Base-by-base conservation (phyloP, 2,113 vertebrate genomes). In the Channa argus region DNA sequence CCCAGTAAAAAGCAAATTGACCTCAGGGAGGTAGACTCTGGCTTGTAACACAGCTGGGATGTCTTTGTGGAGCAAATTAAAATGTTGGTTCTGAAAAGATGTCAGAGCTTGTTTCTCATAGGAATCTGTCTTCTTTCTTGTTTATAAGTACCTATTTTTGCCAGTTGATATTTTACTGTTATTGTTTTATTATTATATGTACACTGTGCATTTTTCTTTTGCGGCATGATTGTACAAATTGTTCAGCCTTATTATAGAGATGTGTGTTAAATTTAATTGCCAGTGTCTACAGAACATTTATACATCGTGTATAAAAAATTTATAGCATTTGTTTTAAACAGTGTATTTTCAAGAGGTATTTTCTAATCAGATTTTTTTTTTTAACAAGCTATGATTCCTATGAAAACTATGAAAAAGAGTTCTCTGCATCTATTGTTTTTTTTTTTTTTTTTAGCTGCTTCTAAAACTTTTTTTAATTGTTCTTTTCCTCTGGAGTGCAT, bases 1-100 rank as follows among this genome's bases (percentile, higher is more conserved):
- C 87, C 83, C 87, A 90, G 82, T 94, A 93, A 93, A 91, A 93
- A 92, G 88, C 91, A 74, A 87, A 91, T 95, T 96, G 93, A 95
- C 94, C 95, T 96, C 94, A 92, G 90, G 74, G 80, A 93, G 89
- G 86, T 84, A 87, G 92, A 87, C 61, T 53, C 80, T 75, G 83
- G 91, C 85, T 82, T 87, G 89, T 89, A 92, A 93, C 92, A 88
- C 92, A 95, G 92, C 93, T 91, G 88, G 88, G 86, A 70, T 89
- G 86, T 86, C 91, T 93, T 94, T 95, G 92, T 95, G 82, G 87
- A 88, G 80, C 44, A 93, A 93, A 94, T 93, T 93, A 91, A 92
- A 93, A 91, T 93, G 77, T 89, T 91, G 74, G 8, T 47, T 58
- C 84, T 94, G 91, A 94, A 95, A 92, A 91, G 91, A 78, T 58